These are phyloP conservation scores for Athalia circularis DNA, from an alignment of 2,888 invertebrate genomes.

Conservation along the genomic window DNA sequence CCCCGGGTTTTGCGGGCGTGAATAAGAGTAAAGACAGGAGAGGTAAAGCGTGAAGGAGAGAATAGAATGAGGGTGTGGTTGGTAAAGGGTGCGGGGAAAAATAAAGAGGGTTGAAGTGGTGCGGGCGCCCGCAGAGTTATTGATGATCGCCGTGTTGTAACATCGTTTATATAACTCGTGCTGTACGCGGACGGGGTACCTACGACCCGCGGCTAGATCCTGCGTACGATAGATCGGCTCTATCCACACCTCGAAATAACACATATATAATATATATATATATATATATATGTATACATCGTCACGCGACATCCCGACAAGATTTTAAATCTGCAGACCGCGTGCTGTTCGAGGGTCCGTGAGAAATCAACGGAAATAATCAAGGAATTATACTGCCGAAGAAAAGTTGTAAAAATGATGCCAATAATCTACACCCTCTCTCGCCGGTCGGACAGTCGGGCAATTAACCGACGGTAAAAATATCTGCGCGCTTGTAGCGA, in stretches of 20 bases:
- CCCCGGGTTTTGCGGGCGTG: conserved; percentile 16
- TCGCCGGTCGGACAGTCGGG: no score
- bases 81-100: conserved; percentile 3
- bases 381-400: no score
- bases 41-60: conserved; percentile 50
- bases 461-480: no score
- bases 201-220: not conserved
- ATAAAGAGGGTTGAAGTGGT: conserved; percentile 44
- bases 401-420: no score
- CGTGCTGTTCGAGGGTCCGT: no score
- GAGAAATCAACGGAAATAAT: no score
- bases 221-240: not conserved
- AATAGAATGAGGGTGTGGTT: conserved; percentile 44
- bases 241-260: not conserved
- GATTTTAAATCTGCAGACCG: no score
- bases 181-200: not conserved
- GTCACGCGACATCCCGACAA: no score
- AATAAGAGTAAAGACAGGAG: conserved; percentile 38
- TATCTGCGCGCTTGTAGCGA: no score
- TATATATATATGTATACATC: no score
- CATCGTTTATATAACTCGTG: conserved; percentile 64
- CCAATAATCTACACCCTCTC: no score
- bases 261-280: no score
- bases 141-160: conserved; percentile 64
- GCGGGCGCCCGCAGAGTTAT: conserved; percentile 59